Evolutionary conservation across 2,888 invertebrate species (phyloP), one percentile per base, ranked within the genome.

Genomic region (Mesochorus sp.): DNA sequence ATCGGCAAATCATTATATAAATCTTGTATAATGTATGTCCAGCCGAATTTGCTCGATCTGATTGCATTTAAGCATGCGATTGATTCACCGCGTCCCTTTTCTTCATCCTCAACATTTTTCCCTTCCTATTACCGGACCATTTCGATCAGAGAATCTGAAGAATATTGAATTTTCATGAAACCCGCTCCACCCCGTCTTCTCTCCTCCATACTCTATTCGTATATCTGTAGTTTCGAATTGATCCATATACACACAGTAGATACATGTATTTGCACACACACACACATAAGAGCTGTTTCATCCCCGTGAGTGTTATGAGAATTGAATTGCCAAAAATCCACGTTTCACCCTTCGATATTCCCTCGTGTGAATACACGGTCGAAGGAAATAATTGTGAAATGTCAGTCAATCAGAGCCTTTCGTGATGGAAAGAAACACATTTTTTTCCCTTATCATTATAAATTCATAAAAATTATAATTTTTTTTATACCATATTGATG

Each of bases 351-450:
- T 61, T 57, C 66, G 44, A 49, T n/a, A n/a, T 68, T 59, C 61
- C 47, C 49, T 53, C 39, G 59, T 61, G 17, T 57, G 14, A 55
- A 47, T 5, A 17, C 53, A 49, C 24, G 66, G 51, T 47, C 70
- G 70, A 64, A 73, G 73, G 49, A 62, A 70, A 62, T 77, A 31
- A 26, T 47, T 76, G 79, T 78, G 79, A 81, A 80, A 70, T 61
- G 80, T 81, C 76, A 80, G 67, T 79, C 82, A 83, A 83, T 83
- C 82, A 71, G 68, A 39, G 53, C 26, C 37, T 49, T 31, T 66
- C 57, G 39, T 53, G 73, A 55, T 66, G 21, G 44, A 2, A 68
- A 24, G 42, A 77, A 61, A 73, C 64, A 31, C 44, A 53, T 57
- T 57, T 26, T 26, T 17, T n/a, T 17, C 28, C 4, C 28, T 21